A percentile compares a stretch with the other conserved stretches of the same genome.
Evolutionary conservation across 2,797 vertebrate species (phyloP).

Genomic region (Syndactyla subalaris): DNA sequence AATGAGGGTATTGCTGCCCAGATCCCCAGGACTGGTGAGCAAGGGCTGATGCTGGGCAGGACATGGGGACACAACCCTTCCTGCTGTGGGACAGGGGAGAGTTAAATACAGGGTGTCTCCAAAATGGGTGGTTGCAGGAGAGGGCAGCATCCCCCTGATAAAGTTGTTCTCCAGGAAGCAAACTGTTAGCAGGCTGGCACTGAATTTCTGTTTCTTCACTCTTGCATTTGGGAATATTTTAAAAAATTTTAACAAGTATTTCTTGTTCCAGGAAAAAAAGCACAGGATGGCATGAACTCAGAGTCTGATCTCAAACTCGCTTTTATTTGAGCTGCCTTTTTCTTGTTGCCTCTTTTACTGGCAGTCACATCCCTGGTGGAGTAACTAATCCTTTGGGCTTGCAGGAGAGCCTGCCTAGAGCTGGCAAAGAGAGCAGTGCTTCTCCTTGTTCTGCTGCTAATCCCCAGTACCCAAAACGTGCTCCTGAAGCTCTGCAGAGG

Average conservation of each 20-base stretch:
- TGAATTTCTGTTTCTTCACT: not conserved
- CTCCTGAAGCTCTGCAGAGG: not conserved
- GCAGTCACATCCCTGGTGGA: not conserved
- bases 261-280: conserved; percentile 11
- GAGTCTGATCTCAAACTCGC: not conserved
- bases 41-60: not conserved
- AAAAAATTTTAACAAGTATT: not conserved
- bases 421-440: not conserved
- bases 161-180: not conserved
- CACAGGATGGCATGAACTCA: not conserved
- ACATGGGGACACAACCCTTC: fast-evolving
- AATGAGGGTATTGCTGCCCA: not conserved
- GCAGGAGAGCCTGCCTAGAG: not conserved
- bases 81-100: not conserved
- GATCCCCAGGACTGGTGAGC: not conserved
- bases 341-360: not conserved
- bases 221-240: not conserved
- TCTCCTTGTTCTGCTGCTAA: not conserved
- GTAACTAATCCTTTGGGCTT: not conserved
- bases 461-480: not conserved
- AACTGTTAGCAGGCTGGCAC: not conserved
- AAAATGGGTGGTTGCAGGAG: not conserved
- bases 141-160: not conserved
- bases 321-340: not conserved
- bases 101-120: not conserved